These are phyloP conservation scores for Xylocopa sonorina DNA, from an alignment of 1,140 invertebrate species.

Conservation along the genomic window DNA sequence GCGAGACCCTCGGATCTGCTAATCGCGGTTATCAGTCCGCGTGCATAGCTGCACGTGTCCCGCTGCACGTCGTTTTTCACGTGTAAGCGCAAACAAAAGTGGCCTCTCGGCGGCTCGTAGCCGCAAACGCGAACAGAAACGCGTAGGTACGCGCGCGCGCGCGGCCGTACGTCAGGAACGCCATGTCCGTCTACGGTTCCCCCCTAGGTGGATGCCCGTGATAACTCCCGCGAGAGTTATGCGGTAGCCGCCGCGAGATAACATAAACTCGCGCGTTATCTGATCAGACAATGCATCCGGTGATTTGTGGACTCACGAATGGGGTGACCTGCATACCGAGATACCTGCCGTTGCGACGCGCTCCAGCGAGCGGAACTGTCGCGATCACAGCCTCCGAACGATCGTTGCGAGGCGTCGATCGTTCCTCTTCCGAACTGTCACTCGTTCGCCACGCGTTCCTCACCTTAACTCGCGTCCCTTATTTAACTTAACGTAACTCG, in stretches of 20 bases:
- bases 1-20: conserved; percentile 5
- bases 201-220: conserved; percentile 37
- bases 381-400: not conserved
- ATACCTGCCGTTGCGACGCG: conserved; percentile 37
- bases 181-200: conserved; percentile 44
- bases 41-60: conserved; percentile 43
- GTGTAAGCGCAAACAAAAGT: conserved; percentile 17
- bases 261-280: conserved; percentile 64
- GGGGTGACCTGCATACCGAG: conserved; percentile 65
- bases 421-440: too few species aligned
- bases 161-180: conserved; percentile 34
- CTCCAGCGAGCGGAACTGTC: conserved; percentile 1
- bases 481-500: too few species aligned
- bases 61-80: conserved; percentile 41
- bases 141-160: not conserved
- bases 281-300: conserved; percentile 60
- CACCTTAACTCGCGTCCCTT: too few species aligned
- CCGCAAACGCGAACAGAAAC: not conserved
- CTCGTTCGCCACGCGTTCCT: too few species aligned
- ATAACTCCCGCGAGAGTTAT: conserved; percentile 65
- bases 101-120: conserved; percentile 16
- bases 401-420: conserved; percentile 16
- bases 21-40: conserved; percentile 37
- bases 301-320: conserved; percentile 61
- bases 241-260: conserved; percentile 64